These are phyloP conservation scores for Fragum sueziense DNA, from an alignment of 2,888 invertebrate genomes.

Conservation along the genomic window DNA sequence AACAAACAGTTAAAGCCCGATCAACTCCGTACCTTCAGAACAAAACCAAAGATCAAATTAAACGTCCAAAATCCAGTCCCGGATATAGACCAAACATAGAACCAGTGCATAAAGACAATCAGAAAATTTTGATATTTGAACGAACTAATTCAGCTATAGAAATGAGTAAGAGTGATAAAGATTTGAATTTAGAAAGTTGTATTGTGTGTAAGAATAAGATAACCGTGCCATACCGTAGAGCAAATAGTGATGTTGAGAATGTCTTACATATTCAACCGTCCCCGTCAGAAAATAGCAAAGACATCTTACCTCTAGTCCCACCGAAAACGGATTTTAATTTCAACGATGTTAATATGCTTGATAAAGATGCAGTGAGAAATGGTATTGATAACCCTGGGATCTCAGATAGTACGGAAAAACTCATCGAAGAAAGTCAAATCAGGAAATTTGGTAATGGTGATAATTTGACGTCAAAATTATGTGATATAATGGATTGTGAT, in stretches of 20 bases:
- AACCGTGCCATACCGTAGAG: background rate
- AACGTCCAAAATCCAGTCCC: slow-evolving; percentile 43
- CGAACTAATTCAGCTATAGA: slow-evolving; percentile 12
- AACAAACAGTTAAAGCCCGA: slow-evolving; percentile 55
- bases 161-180: background rate
- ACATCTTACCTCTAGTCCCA: slow-evolving; percentile 60
- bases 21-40: slow-evolving; percentile 66
- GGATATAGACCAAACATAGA: slow-evolving; percentile 8
- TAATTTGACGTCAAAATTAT: background rate
- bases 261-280: slow-evolving; percentile 51
- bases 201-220: background rate
- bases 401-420: slow-evolving; percentile 56
- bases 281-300: slow-evolving; percentile 54
- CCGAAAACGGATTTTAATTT: slow-evolving; percentile 52
- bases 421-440: slow-evolving; percentile 45
- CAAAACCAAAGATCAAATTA: slow-evolving; percentile 55
- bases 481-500: background rate
- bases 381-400: slow-evolving; percentile 65
- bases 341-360: slow-evolving; percentile 43
- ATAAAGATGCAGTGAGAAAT: slow-evolving; percentile 41
- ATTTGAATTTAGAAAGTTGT: background rate
- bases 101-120: slow-evolving; percentile 1
- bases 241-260: slow-evolving; percentile 31
- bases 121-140: slow-evolving; percentile 12
- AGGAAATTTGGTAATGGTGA: background rate